These are phyloP conservation scores for Xanthia icteritia DNA, from an alignment of 2,888 invertebrate species.

Conservation along the genomic window DNA sequence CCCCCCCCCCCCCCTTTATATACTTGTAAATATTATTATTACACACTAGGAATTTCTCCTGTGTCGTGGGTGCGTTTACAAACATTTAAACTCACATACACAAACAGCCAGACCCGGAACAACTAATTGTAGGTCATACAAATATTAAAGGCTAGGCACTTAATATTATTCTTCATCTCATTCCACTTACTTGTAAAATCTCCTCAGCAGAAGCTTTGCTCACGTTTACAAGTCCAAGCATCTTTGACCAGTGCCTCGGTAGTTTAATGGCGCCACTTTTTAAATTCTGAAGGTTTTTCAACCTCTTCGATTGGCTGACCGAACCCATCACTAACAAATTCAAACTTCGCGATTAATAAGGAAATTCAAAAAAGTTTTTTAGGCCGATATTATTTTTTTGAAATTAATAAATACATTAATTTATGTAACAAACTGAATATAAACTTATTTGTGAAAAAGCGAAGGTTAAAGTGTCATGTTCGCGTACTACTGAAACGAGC, in stretches of 20 bases:
- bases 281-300: slow-evolving; percentile 77
- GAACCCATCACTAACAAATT: slow-evolving; percentile 71
- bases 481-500: slow-evolving; percentile 65
- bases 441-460: slow-evolving; percentile 41
- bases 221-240: slow-evolving; percentile 77
- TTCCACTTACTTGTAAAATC: slow-evolving; percentile 79
- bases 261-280: slow-evolving; percentile 81
- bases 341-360: slow-evolving; percentile 20
- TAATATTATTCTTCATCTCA: background rate
- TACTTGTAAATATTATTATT: too few relatives aligned
- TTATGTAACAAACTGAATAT: slow-evolving; percentile 17
- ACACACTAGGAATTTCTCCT: too few relatives aligned
- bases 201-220: slow-evolving; percentile 78
- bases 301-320: slow-evolving; percentile 72
- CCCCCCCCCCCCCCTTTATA: too few relatives aligned
- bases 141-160: background rate
- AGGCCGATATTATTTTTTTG: background rate
- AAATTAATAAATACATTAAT: background rate
- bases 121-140: too few relatives aligned
- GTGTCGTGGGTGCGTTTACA: too few relatives aligned
- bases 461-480: slow-evolving; percentile 40
- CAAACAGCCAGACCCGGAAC: too few relatives aligned
- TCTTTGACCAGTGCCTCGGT: slow-evolving; percentile 83
- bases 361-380: slow-evolving; percentile 13
- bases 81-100: too few relatives aligned